These are phyloP conservation scores for Gryllus longicercus DNA, from an alignment of 2,888 invertebrate species.

Conservation along the genomic window DNA sequence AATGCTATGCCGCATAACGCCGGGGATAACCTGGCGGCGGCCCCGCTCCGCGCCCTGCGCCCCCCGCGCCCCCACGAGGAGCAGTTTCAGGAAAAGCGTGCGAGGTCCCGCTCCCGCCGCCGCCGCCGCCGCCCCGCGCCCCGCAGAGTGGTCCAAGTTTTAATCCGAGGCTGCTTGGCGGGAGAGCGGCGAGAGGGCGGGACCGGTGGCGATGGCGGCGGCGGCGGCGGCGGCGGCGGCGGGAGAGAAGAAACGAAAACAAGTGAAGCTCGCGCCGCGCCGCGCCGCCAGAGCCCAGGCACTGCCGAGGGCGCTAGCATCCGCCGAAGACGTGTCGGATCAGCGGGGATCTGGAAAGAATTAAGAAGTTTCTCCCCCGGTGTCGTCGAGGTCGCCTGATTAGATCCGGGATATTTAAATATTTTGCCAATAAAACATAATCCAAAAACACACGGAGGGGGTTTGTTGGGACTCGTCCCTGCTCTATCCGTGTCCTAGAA, in stretches of 20 bases:
- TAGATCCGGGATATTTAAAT: constrained; percentile 9
- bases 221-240: background rate
- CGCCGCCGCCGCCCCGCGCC: background rate
- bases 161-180: constrained; percentile 28
- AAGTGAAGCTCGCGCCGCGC: constrained; percentile 24
- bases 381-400: background rate
- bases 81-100: too few relatives aligned
- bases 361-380: background rate
- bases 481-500: too few relatives aligned
- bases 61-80: background rate
- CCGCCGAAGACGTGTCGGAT: background rate
- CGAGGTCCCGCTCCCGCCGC: background rate
- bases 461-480: too few relatives aligned
- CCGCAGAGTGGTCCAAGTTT: constrained; percentile 32
- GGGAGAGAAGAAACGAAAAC: constrained; percentile 22
- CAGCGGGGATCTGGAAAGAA: constrained; percentile 5
- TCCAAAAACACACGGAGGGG: background rate
- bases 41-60: background rate
- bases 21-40: constrained; percentile 19
- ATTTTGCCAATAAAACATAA: constrained; percentile 17
- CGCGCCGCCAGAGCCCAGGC: background rate
- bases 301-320: background rate
- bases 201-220: background rate
- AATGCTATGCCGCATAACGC: constrained; percentile 30
- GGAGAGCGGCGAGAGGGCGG: background rate